These are phyloP conservation scores for Trichogramma pretiosum DNA, from an alignment of 1,140 invertebrate species.

Conservation along the genomic window DNA sequence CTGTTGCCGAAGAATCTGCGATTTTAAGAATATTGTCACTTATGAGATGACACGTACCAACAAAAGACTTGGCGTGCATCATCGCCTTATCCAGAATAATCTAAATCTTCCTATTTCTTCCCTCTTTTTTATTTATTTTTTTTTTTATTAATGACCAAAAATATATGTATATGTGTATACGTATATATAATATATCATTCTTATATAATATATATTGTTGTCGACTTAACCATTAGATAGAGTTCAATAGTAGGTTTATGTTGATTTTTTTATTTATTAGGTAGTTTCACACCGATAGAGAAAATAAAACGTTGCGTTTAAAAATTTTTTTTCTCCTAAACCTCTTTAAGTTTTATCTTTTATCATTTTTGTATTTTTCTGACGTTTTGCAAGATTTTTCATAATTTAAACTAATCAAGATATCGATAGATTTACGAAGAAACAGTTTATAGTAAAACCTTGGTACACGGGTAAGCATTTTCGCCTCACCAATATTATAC, in stretches of 20 bases:
- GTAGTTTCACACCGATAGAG: slow-evolving; percentile 45
- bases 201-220: slow-evolving; percentile 41
- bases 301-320: slow-evolving; percentile 41
- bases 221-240: slow-evolving; percentile 43
- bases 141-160: slow-evolving; percentile 46
- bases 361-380: not conserved
- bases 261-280: slow-evolving; percentile 30
- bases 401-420: slow-evolving; percentile 6
- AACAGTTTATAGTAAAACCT: slow-evolving; percentile 6
- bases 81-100: slow-evolving; percentile 20
- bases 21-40: slow-evolving; percentile 44
- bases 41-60: slow-evolving; percentile 33
- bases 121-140: not conserved
- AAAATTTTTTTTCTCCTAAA: slow-evolving; percentile 17
- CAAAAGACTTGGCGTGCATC: slow-evolving; percentile 37
- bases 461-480: not conserved
- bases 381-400: slow-evolving; percentile 5
- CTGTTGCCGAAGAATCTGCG: slow-evolving; percentile 36
- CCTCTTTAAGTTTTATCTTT: not conserved
- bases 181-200: slow-evolving; percentile 42
- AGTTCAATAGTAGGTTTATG: slow-evolving; percentile 43
- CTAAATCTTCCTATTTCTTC: slow-evolving; percentile 5
- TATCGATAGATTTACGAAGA: slow-evolving; percentile 15
- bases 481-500: not conserved
- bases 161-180: slow-evolving; percentile 39